Base-by-base conservation (phyloP, 2,113 vertebrate genomes). In the Lophochroa leadbeateri region DNA sequence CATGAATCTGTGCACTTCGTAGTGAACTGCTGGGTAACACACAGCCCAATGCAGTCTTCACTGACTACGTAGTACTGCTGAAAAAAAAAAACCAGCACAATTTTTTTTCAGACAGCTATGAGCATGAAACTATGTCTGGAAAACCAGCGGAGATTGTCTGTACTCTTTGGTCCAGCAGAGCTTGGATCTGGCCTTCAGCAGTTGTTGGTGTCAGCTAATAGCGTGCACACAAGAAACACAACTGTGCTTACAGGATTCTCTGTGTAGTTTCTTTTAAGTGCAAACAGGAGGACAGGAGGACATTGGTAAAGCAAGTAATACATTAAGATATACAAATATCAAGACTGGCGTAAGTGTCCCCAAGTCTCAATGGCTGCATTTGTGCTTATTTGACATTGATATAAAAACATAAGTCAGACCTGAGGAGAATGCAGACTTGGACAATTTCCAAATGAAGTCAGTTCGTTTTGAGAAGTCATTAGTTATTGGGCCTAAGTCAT, bases 351-450 rank as follows among this genome's bases (percentile, higher is more conserved):
- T 52, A 70, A 41, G 8, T 39, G 8, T 77, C 81, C 43, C 25
- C n/a, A 67, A 44, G 12, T 50, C 50, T 60, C 0, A 0, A 14
- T 71, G 31, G n/a, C 47, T 91, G 46, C 57, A n/a, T 63, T 53
- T 92, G 46, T 60, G 27, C 13, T 81, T 85, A 31, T 69, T 74
- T 83, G 46, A 24, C 33, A 44, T 28, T n/a, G 44, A n/a, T 47
- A 24, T 47, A 50, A 68, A 91, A 37, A 23, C 33, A 9, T 21
- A 57, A 57, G 28, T 44, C 35, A 79, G 47, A 63, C 13, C 41
- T 49, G 55, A 16, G 37, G 23, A 46, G 21, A 57, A 75, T 41
- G 49, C 10, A 23, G 46, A 74, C 12, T 49, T 52, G 28, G 20
- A 15, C 35, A 37, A 11, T 70, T 70, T 75, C 9, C 19, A 23